Conservation (phyloP, 2,888 invertebrate genomes). For the Drosophila demipolita region DNA sequence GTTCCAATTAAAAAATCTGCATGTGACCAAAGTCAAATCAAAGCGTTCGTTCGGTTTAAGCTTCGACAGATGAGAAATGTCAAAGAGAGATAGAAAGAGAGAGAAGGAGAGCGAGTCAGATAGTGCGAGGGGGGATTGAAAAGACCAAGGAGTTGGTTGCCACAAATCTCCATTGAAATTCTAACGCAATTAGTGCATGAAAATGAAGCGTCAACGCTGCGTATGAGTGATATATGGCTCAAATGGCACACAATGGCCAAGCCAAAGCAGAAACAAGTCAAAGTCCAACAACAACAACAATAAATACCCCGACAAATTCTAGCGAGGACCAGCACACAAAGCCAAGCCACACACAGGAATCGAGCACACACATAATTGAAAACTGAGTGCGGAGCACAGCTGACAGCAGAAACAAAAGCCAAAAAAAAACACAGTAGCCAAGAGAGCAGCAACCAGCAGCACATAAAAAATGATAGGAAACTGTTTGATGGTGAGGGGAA, state of each 20-base stretch:
- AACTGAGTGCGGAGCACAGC: conserved; percentile 10
- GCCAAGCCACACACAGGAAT: conserved; percentile 44
- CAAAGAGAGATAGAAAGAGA: too few relatives aligned
- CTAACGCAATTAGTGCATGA: conserved; percentile 80
- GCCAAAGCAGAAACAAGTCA: conserved; percentile 23
- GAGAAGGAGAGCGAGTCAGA: neutral
- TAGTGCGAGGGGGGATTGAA: neutral
- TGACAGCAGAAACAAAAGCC: conserved; percentile 17
- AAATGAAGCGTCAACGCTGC: conserved; percentile 76
- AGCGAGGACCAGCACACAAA: conserved; percentile 33
- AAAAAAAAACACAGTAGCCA: neutral
- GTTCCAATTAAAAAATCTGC: conserved; percentile 77
- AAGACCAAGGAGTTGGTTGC: neutral
- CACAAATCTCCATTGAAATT: conserved; percentile 65
- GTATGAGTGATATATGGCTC: conserved; percentile 79
- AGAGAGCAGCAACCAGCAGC: neutral
- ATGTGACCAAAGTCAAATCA: conserved; percentile 75
- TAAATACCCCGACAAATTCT: conserved; percentile 23
- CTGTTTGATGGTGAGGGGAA: neutral
- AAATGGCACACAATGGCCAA: conserved; percentile 63
- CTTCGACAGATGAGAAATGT: conserved; percentile 6
- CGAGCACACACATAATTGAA: conserved; percentile 20
- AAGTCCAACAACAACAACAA: conserved; percentile 23
- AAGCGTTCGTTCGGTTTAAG: conserved; percentile 41
- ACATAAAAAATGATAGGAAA: conserved; percentile 35